Evolutionary conservation across 2,888 invertebrate species (phyloP).

Genomic region (Coleophora flavipennella): DNA sequence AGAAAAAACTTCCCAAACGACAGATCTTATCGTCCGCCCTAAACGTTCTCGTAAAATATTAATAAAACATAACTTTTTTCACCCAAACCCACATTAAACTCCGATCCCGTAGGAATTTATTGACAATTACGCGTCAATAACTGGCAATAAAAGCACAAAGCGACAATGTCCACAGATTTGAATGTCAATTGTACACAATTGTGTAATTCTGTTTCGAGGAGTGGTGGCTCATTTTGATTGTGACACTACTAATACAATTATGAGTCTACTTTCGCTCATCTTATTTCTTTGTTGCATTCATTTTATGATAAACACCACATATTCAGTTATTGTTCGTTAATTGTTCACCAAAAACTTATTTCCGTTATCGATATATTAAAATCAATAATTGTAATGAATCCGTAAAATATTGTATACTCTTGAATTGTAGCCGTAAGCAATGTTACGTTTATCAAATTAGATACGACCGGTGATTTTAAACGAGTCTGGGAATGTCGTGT

Average conservation of each 20-base stretch:
- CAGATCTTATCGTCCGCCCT: constrained; percentile 66
- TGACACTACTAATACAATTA: constrained; percentile 61
- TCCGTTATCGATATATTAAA: constrained; percentile 41
- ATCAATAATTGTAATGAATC: constrained; percentile 1
- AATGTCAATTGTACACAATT: constrained; percentile 72
- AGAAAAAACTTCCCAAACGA: constrained; percentile 69
- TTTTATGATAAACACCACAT: constrained; percentile 61
- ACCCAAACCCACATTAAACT: constrained; percentile 72
- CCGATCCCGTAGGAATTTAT: constrained; percentile 71
- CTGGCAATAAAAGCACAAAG: constrained; percentile 70
- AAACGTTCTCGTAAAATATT: constrained; percentile 73
- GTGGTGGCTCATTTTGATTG: constrained; percentile 68
- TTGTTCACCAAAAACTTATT: constrained; percentile 38
- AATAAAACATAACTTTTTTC: constrained; percentile 73
- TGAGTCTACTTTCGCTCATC: constrained; percentile 56
- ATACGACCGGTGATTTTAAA: constrained; percentile 41
- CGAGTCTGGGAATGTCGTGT: constrained; percentile 46
- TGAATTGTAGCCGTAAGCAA: neutral
- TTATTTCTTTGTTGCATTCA: constrained; percentile 54
- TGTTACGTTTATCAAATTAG: constrained; percentile 8
- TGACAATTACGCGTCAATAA: constrained; percentile 72
- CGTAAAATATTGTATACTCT: neutral
- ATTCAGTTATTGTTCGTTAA: constrained; percentile 47
- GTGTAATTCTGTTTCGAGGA: constrained; percentile 60
- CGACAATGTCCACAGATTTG: constrained; percentile 69